Evolutionary conservation across 1,140 invertebrate genomes (phyloP), one percentile per base, ranked within the genome.

Genomic region (Anastrepha ludens): DNA sequence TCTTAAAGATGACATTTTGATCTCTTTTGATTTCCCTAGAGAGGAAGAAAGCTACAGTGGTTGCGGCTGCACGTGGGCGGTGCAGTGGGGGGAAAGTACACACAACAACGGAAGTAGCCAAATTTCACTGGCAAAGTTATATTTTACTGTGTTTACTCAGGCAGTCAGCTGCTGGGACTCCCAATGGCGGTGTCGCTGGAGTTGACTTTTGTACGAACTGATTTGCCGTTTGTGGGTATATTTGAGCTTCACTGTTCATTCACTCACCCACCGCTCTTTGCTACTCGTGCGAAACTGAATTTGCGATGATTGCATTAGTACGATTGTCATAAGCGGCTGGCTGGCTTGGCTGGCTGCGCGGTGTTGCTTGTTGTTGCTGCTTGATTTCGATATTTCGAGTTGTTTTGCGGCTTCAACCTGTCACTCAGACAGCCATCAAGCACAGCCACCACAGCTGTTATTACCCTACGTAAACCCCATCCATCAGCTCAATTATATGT

Each of bases 1-100:
- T 91, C 91, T 92, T 92, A 92, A 92, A 92, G 91, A 92, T 92
- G 91, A 90, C 91, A 92, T 92, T 92, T 92, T 92, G 91, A 91
- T 91, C 91, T 92, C 91, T 90, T 92, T 92, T 92, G 91, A 92
- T 92, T 92, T 92, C 91, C 91, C 90, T 88, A 88, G 91, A 88
- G 88, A 15, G 20, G 67, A 55, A 55, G 50, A 55, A 7, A 8
- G 29, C 29, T 67, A 8, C 39, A 11, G 64, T 41, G 62, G n/a
- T 64, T 64, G 64, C 39, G 9, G 11, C 9, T 11, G 9, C 39
- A 29, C 39, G 64, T 67, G 3, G n/a, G 64, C 64, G 8, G 41
- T 55, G 11, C 11, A 11, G 6, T 65, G 8, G 6, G 64, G n/a
- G 58, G 67, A 86, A 86, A 29, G 20, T 15, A 9, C 3, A 64